phyloP scores from a whole-genome alignment of 1,140 invertebrate genomes.

The Chrysopa pallens region DNA sequence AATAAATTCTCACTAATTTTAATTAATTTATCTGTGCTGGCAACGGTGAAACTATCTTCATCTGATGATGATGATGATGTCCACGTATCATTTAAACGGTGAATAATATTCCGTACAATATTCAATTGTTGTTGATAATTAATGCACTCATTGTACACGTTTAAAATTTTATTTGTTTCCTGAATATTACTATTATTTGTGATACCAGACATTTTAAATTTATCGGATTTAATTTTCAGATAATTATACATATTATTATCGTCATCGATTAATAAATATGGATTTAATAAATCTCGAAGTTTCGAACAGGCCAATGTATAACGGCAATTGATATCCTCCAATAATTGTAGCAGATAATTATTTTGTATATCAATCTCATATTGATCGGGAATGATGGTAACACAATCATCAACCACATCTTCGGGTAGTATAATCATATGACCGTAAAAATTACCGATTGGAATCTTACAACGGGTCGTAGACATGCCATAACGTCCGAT shows the following conservation, averaged over 20 bases:
- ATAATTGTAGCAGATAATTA: constrained; percentile 22
- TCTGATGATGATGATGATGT: not conserved
- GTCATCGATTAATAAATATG: constrained; percentile 35
- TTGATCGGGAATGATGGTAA: constrained; percentile 14
- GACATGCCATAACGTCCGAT: constrained; percentile 83
- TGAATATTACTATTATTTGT: constrained; percentile 54
- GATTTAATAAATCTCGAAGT: constrained; percentile 54
- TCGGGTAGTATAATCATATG: constrained; percentile 48
- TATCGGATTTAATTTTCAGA: constrained; percentile 38
- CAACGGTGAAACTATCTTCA: constrained; percentile 24
- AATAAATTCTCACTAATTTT: constrained; percentile 62
- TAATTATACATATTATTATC: constrained; percentile 21
- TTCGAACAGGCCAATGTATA: constrained; percentile 70
- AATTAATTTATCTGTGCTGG: constrained; percentile 56
- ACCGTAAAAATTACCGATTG: constrained; percentile 81
- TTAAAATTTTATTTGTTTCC: constrained; percentile 20
- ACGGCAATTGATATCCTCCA: constrained; percentile 67
- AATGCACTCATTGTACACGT: constrained; percentile 37
- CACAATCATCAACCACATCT: constrained; percentile 12
- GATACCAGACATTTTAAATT: constrained; percentile 32
- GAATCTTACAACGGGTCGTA: constrained; percentile 72
- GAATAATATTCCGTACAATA: constrained; percentile 50
- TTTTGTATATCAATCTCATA: constrained; percentile 17
- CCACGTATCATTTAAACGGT: constrained; percentile 34
- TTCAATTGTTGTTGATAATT: constrained; percentile 66